Evolutionary conservation across 2,797 vertebrate species (phyloP).

Genomic region (Aselliscus stoliczkanus): DNA sequence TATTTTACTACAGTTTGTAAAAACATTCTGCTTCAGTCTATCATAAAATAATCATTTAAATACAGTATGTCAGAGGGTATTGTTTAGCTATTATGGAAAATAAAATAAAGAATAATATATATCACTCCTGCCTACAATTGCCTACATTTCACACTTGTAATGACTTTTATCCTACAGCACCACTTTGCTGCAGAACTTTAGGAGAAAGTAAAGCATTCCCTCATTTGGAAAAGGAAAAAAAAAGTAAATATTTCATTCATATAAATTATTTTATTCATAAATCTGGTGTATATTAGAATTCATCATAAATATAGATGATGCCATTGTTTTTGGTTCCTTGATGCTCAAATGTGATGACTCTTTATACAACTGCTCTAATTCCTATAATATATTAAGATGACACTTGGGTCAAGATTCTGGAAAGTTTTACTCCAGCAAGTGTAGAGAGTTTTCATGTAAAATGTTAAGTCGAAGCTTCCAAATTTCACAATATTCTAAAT

Average conservation of each 20-base stretch:
- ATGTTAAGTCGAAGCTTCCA: neutral
- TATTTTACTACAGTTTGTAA: neutral
- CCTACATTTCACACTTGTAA: neutral
- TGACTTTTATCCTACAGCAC: neutral
- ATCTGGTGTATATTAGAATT: neutral
- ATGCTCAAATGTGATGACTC: neutral
- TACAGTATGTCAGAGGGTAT: neutral
- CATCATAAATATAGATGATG: neutral
- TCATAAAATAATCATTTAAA: neutral
- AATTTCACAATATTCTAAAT: neutral
- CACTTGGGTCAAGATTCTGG: neutral
- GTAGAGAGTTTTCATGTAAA: neutral
- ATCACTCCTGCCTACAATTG: neutral
- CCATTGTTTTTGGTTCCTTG: neutral
- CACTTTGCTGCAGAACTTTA: neutral
- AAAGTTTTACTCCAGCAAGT: neutral
- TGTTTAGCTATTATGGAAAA: neutral
- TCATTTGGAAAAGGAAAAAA: neutral
- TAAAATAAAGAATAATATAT: neutral
- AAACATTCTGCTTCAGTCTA: neutral
- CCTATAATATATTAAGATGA: neutral
- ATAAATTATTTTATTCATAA: neutral
- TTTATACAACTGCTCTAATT: neutral
- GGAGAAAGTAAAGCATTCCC: neutral
- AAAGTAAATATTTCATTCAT: neutral